phyloP scores from a whole-genome alignment of 2,888 invertebrate species.

The Agonum fuliginosum region DNA sequence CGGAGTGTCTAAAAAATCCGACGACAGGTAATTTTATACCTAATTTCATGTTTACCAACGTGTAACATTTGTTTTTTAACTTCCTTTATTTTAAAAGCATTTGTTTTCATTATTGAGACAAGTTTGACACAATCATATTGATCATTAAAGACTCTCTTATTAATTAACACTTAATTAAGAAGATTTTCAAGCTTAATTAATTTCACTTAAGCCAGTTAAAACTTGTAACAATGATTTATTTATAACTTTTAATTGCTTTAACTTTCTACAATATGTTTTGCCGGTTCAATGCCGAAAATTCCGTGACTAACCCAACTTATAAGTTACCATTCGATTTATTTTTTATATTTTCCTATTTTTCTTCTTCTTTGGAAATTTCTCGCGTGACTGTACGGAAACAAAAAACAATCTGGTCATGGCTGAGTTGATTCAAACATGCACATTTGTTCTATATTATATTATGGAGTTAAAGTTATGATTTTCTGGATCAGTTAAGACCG shows the following conservation, averaged over 20 bases:
- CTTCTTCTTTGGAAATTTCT: not conserved
- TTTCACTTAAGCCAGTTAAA: not conserved
- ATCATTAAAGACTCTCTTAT: not conserved
- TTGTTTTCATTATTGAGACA: too few relatives aligned
- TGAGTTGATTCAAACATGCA: slow-evolving; percentile 34
- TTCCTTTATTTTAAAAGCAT: not conserved
- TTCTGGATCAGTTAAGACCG: slow-evolving; percentile 23
- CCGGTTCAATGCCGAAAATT: too few relatives aligned
- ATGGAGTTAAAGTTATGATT: slow-evolving; percentile 21
- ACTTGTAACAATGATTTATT: not conserved
- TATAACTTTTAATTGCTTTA: not conserved
- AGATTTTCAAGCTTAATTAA: not conserved
- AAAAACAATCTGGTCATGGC: slow-evolving; percentile 38
- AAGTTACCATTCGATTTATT: not conserved
- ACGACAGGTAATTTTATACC: not conserved
- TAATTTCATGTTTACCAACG: not conserved
- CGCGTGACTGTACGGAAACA: slow-evolving; percentile 37
- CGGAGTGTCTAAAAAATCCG: not conserved
- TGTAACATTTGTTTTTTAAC: not conserved
- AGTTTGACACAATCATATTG: too few relatives aligned
- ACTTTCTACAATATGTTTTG: not conserved
- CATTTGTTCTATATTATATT: slow-evolving; percentile 30
- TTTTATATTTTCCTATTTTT: slow-evolving; percentile 28
- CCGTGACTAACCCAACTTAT: too few relatives aligned
- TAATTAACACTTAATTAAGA: not conserved